A percentile compares a stretch with the other conserved stretches of the same genome.
Evolutionary conservation across 2,888 invertebrate species (phyloP).

Genomic region (Apocheima hispidaria): DNA sequence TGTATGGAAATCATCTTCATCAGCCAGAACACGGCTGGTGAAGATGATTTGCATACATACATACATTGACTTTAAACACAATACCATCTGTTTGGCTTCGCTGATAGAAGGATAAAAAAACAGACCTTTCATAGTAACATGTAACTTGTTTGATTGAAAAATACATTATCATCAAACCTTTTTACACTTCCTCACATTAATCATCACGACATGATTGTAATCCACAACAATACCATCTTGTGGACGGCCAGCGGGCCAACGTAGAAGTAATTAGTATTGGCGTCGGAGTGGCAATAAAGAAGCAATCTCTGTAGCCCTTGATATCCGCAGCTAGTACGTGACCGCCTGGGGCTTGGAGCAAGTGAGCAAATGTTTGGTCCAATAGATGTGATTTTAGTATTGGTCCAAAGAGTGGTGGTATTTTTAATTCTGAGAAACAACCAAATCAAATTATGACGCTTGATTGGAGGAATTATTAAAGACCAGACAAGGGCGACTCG

Average conservation of each 20-base stretch:
- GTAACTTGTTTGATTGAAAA: neutral
- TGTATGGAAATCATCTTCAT: too few relatives aligned
- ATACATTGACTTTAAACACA: too few relatives aligned
- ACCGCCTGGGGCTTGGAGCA: constrained; percentile 14
- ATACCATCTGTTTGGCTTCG: too few relatives aligned
- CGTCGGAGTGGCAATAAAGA: constrained; percentile 33
- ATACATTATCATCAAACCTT: neutral
- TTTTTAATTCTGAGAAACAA: too few relatives aligned
- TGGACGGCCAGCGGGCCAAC: constrained; percentile 11
- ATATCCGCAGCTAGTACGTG: constrained; percentile 34
- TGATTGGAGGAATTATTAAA: too few relatives aligned
- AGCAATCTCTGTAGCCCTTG: constrained; percentile 34
- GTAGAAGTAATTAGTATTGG: constrained; percentile 37
- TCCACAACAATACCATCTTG: constrained; percentile 20
- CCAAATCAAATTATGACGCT: too few relatives aligned
- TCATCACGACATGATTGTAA: constrained; percentile 17
- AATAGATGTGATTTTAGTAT: neutral
- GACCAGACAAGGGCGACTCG: too few relatives aligned
- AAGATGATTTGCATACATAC: too few relatives aligned
- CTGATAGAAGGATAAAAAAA: too few relatives aligned
- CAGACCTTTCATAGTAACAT: too few relatives aligned
- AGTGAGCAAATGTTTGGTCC: constrained; percentile 21
- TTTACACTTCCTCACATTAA: constrained; percentile 4
- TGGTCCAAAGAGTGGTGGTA: neutral
- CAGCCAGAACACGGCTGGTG: too few relatives aligned